Conservation (phyloP, 1,140 invertebrate species). For the Zaprionus inermis region DNA sequence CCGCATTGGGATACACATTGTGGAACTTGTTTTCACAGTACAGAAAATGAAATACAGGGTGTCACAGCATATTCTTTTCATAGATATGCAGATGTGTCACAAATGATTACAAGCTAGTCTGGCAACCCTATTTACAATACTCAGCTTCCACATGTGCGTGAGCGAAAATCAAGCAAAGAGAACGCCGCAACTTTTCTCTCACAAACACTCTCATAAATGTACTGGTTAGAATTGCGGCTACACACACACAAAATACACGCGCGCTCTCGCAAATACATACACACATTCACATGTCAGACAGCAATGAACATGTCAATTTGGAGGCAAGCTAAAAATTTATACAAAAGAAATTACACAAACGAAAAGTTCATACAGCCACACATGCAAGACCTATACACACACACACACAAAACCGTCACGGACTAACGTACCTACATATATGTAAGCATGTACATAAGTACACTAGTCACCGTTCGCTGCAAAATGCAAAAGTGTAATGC, state of each 20-base stretch:
- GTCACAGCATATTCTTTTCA: conserved; percentile 4
- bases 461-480: conserved; percentile 43
- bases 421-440: conserved; percentile 18
- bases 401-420: conserved; percentile 37
- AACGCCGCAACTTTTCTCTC: conserved; percentile 36
- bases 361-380: conserved; percentile 63
- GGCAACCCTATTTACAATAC: conserved; percentile 66
- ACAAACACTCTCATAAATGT: conserved; percentile 22
- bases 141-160: conserved; percentile 77
- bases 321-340: conserved; percentile 66
- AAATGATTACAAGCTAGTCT: conserved; percentile 31
- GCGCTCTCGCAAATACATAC: conserved; percentile 17
- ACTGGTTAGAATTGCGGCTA: conserved; percentile 66
- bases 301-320: conserved; percentile 63
- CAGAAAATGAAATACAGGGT: conserved; percentile 32
- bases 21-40: conserved; percentile 39
- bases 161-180: conserved; percentile 44
- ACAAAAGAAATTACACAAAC: conserved; percentile 56
- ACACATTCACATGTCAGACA: conserved; percentile 38
- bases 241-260: conserved; percentile 20
- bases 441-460: conserved; percentile 19
- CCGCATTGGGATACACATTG: conserved; percentile 24
- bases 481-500: conserved; percentile 53
- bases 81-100: not conserved
- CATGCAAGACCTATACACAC: conserved; percentile 50